These are phyloP conservation scores for Drosophila recens DNA, from an alignment of 2,888 invertebrate species.

Conservation along the genomic window DNA sequence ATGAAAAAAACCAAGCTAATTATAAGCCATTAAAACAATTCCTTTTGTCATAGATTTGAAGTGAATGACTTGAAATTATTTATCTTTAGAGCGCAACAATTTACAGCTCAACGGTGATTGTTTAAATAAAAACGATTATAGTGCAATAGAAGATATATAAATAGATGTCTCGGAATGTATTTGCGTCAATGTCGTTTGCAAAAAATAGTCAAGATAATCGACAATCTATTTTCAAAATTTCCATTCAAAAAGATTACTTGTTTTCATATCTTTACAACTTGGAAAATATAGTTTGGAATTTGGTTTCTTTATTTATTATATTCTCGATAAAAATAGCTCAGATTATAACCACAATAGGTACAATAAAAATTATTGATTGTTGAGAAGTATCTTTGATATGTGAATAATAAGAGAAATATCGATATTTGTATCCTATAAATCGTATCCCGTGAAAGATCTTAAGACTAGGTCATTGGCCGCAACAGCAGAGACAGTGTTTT, in stretches of 20 bases:
- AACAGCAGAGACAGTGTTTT: constrained; percentile 32
- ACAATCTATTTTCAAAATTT: constrained; percentile 22
- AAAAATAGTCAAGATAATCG: constrained; percentile 28
- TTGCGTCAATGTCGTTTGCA: constrained; percentile 42
- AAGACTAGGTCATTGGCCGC: constrained; percentile 52
- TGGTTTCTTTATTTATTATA: not conserved
- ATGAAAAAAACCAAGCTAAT: constrained; percentile 47
- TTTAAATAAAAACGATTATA: constrained; percentile 74
- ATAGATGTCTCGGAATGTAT: constrained; percentile 32
- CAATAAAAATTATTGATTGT: not conserved
- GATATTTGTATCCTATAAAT: constrained; percentile 6
- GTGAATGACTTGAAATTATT: constrained; percentile 63
- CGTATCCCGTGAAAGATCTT: constrained; percentile 37
- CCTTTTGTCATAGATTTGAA: constrained; percentile 54
- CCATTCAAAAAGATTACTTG: constrained; percentile 32
- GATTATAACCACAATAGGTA: not conserved
- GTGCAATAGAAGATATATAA: constrained; percentile 53
- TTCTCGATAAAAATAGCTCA: not conserved
- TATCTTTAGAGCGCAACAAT: constrained; percentile 65
- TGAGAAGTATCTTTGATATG: not conserved
- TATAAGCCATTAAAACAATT: constrained; percentile 45
- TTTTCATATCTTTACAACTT: constrained; percentile 3
- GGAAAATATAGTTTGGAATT: constrained; percentile 9
- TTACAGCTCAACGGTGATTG: constrained; percentile 70
- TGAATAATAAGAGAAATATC: not conserved